Percentiles rank a stretch among this genome's conserved stretches.
Conservation (phyloP, 2,113 vertebrate genomes). For the Ibidorhyncha struthersii region DNA sequence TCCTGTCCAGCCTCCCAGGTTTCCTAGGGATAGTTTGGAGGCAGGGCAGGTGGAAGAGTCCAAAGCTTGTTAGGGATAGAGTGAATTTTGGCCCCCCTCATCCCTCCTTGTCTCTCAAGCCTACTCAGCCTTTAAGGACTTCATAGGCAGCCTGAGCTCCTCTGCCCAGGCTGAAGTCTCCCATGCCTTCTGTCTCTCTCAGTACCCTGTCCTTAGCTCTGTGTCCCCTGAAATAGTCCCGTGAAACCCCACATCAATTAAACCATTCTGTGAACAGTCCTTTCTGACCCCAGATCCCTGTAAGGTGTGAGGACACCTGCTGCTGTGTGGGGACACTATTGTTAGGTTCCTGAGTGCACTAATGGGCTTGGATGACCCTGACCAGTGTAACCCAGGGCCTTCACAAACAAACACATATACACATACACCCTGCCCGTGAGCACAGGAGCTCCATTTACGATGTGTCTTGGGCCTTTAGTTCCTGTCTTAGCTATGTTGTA, state of each 20-base stretch:
- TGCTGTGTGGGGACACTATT: not conserved
- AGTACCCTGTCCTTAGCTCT: not conserved
- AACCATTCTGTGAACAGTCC: not conserved
- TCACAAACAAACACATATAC: not conserved
- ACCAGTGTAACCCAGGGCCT: not conserved
- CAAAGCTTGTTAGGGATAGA: not conserved
- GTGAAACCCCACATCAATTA: not conserved
- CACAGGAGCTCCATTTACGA: not conserved
- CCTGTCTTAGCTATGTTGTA: not conserved
- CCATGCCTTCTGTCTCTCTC: not conserved
- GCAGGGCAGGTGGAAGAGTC: too few species aligned
- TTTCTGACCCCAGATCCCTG: not conserved
- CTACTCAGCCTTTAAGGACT: not conserved
- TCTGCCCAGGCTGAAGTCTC: not conserved
- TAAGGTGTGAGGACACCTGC: not conserved
- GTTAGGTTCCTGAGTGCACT: not conserved
- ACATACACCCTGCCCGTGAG: not conserved
- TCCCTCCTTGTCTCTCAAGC: not conserved
- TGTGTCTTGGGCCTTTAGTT: not conserved
- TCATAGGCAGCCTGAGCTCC: not conserved
- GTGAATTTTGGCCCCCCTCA: not conserved
- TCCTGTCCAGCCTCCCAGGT: not conserved
- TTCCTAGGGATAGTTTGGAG: not conserved
- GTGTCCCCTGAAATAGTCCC: not conserved
- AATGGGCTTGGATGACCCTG: not conserved